Percentiles rank a stretch among this genome's conserved stretches.
These are phyloP conservation scores for Drosophila limbata DNA, from an alignment of 2,888 invertebrate species.

Conservation along the genomic window DNA sequence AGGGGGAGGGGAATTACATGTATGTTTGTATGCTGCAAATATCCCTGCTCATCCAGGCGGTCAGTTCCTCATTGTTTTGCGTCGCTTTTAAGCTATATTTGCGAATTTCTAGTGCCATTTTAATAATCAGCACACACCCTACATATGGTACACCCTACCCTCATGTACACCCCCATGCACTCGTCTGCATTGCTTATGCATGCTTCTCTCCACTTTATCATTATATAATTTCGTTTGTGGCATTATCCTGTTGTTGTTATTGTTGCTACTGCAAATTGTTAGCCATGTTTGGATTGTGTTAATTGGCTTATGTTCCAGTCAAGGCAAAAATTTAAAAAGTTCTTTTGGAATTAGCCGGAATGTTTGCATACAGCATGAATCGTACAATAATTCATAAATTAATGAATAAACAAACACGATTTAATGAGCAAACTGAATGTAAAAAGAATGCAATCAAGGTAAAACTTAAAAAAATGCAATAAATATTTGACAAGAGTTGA, in stretches of 20 bases:
- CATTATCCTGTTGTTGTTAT: conserved; percentile 43
- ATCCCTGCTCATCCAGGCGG: conserved; percentile 14
- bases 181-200: conserved; percentile 37
- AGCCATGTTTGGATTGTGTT: conserved; percentile 22
- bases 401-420: conserved; percentile 6
- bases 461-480: background rate
- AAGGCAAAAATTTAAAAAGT: background rate
- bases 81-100: conserved; percentile 12
- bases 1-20: too few relatives aligned
- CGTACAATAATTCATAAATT: conserved; percentile 5
- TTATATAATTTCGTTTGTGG: conserved; percentile 64
- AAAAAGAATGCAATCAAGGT: background rate
- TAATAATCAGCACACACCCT: conserved; percentile 4
- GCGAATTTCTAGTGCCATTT: background rate
- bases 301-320: conserved; percentile 34
- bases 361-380: conserved; percentile 12
- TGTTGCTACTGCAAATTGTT: background rate
- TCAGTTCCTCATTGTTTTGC: conserved; percentile 21
- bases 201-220: conserved; percentile 36
- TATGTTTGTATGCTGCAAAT: background rate
- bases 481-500: conserved; percentile 1
- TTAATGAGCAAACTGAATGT: background rate
- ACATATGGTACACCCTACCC: conserved; percentile 7
- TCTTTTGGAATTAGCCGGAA: conserved; percentile 9
- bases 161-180: background rate